Evolutionary conservation across 2,888 invertebrate species (phyloP).

Genomic region (Hedychridium roseum): DNA sequence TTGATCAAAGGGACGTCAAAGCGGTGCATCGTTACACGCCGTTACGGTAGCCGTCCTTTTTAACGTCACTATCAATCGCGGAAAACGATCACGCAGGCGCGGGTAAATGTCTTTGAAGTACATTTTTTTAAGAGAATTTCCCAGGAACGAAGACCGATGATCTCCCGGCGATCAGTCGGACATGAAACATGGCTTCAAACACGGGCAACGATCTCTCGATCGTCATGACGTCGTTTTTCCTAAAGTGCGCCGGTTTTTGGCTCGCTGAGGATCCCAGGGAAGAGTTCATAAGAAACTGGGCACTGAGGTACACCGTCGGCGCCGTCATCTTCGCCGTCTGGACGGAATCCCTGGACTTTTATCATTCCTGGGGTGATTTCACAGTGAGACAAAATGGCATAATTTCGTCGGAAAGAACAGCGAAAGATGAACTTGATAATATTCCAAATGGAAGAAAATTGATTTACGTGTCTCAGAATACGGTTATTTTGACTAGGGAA

Average conservation of each 20-base stretch:
- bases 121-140: too few species aligned
- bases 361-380: slow-evolving; percentile 25
- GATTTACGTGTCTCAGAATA: not conserved
- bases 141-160: too few species aligned
- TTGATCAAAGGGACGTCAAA: too few species aligned
- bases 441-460: not conserved
- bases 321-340: slow-evolving; percentile 14
- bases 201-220: slow-evolving; percentile 5
- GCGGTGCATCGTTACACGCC: too few species aligned
- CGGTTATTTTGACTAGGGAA: not conserved
- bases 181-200: too few species aligned
- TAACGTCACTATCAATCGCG: too few species aligned
- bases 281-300: slow-evolving; percentile 15
- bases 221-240: slow-evolving; percentile 7
- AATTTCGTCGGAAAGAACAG: not conserved
- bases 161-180: too few species aligned
- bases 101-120: too few species aligned
- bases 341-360: slow-evolving; percentile 20
- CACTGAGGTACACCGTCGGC: slow-evolving; percentile 21
- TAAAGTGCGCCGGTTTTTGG: slow-evolving; percentile 12
- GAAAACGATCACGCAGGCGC: too few species aligned
- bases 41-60: too few species aligned
- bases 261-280: slow-evolving; percentile 8
- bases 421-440: slow-evolving; percentile 1
- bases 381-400: slow-evolving; percentile 21